Evolutionary conservation across 2,888 invertebrate species (phyloP), one percentile per base, ranked within the genome.

Genomic region (Eucera pruinosa): DNA sequence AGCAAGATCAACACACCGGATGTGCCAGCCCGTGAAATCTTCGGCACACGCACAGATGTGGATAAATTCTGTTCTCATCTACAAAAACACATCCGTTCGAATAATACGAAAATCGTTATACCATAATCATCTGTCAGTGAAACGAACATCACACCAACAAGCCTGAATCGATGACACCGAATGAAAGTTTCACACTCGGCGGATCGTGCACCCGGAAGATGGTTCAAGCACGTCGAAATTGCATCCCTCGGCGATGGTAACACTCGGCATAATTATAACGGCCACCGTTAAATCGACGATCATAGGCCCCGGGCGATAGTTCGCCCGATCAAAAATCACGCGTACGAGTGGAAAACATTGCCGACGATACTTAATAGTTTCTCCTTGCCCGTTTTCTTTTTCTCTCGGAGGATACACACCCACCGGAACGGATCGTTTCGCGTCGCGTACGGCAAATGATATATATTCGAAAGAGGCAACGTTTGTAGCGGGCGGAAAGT

Each of bases 111-210:
- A 47, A 52, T n/a, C 11, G 78, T 73, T 89, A n/a, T 86, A 90
- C 90, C 90, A 90, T 90, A 90, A 89, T 90, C 87, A 78, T 81
- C 83, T 80, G 84, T 86, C 86, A 79, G 83, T 84, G 83, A 84
- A 84, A 84, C 83, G 81, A 82, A 89, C 90, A 90, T 90, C 90
- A 90, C 88, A 89, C 85, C 78, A 79, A 52, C 74, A 83, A 83
- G 57, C 68, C 58, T 65, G 41, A 67, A 70, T 78, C 65, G 67
- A 80, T 52, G 71, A 62, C 52, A 61, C 68, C 39, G 48, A 73
- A 65, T 67, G 39, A 52, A 30, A 67, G 27, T 50, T 69, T 52
- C 25, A 41, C 33, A 9, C 45, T 43, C 20, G 15, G 15, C 4
- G 54, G 23, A 70, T 43, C 20, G 18, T 61, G n/a, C 45, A n/a